Conservation (phyloP, 1,140 invertebrate genomes). For the Wiebesia pumilae region DNA sequence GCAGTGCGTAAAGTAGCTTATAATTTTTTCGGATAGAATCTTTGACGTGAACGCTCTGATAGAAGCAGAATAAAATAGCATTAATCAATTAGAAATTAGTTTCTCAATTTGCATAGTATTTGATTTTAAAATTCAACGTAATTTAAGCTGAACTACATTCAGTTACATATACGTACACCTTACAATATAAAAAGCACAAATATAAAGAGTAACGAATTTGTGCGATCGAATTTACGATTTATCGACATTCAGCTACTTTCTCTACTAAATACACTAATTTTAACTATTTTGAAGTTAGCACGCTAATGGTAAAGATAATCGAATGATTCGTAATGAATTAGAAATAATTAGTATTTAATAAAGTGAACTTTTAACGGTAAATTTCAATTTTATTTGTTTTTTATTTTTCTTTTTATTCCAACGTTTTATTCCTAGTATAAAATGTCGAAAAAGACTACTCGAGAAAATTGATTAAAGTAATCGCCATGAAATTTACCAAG, state of each 20-base stretch:
- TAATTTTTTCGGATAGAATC: neutral
- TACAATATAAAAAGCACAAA: neutral
- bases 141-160: neutral
- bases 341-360: neutral
- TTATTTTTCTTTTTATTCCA: too few species aligned
- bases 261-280: neutral
- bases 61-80: neutral
- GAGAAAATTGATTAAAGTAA: constrained; percentile 24
- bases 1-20: neutral
- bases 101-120: neutral
- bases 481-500: neutral
- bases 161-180: too few species aligned
- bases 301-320: neutral
- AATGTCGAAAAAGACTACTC: neutral
- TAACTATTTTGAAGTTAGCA: neutral
- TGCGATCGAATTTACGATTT: too few species aligned
- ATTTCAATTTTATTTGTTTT: too few species aligned
- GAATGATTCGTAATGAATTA: too few species aligned
- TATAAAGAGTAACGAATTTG: neutral
- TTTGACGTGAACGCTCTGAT: neutral
- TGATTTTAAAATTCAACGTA: neutral
- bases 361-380: neutral
- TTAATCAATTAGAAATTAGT: neutral
- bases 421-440: neutral
- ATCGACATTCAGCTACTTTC: neutral